Base-by-base conservation (phyloP, 2,113 vertebrate species). In the Sitta europaea region DNA sequence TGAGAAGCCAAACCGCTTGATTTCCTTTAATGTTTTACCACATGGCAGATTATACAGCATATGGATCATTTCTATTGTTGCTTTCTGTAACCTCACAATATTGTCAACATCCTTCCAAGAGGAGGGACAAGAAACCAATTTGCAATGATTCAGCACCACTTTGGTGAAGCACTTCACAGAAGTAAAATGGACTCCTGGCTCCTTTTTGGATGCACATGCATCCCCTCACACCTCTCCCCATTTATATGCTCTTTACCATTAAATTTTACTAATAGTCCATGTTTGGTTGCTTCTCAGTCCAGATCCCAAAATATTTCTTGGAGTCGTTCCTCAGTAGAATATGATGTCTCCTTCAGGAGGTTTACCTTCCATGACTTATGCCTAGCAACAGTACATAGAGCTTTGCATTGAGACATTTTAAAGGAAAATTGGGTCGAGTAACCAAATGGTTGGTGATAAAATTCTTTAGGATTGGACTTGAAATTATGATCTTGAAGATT, bases 191-290 rank as follows among this genome's bases (percentile, higher is more conserved):
- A 18, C 1, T 70, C 14, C 53, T 72, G 31, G 3, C 9, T 90
- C 9, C 23, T 63, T 76, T 10, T 82, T 17, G 20, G 20, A 11
- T 0, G 0, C 10, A 47, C 14, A n/a, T 3, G 4, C 27, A 27
- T 22, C 6, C 21, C 10, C 19, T 24, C 12, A 33, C 2, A 4
- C 2, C 19, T 33, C 5, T 51, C 33, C 11, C 16, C 2, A 3
- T 58, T 73, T 65, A 18, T 63, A 27, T 51, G 10, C 23, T 63
- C 3, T 58, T 88, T 78, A 23, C 42, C 27, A 12, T 6, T 43
- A 10, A 11, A 62, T 85, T 77, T 85, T 36, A 40, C 7, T 66
- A 15, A 15, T 19, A 51, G 14, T 28, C 67, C 18, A 50, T 29
- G 3, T 75, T 61, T 2, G 1, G 8, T 67, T 86, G 14, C 19